Evolutionary conservation across 1,140 invertebrate species (phyloP).

Genomic region (Drosophila kepulauana): DNA sequence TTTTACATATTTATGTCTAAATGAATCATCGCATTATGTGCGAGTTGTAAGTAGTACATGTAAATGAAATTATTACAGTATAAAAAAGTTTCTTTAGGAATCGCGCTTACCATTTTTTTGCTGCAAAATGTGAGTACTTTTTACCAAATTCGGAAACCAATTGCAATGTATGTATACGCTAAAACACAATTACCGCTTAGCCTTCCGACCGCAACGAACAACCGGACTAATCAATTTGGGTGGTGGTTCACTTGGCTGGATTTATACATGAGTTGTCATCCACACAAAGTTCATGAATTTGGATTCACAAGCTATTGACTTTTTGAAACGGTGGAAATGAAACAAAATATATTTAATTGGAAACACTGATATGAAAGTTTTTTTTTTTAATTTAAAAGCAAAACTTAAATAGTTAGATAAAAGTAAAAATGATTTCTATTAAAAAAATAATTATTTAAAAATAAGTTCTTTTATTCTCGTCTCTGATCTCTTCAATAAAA

Average conservation of each 20-base stretch:
- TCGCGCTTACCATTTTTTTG: conserved; percentile 41
- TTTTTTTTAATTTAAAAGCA: background rate
- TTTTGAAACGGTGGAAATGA: background rate
- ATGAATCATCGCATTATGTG: conserved; percentile 36
- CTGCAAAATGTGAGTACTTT: conserved; percentile 52
- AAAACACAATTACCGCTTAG: conserved; percentile 72
- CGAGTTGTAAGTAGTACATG: conserved; percentile 18
- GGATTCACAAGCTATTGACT: background rate
- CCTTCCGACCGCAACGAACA: conserved; percentile 67
- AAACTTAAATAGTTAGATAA: too few relatives aligned
- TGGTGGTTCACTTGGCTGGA: conserved; percentile 39
- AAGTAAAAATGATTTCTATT: too few relatives aligned
- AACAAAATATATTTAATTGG: conserved; percentile 1
- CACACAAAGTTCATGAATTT: background rate
- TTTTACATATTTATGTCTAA: conserved; percentile 55
- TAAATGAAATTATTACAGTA: conserved; percentile 29
- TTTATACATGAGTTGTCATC: conserved; percentile 25
- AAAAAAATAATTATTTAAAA: too few relatives aligned
- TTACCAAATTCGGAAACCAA: conserved; percentile 50
- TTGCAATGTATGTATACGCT: conserved; percentile 61
- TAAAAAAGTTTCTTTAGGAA: conserved; percentile 10
- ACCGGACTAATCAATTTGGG: conserved; percentile 69
- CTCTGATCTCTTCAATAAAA: too few relatives aligned
- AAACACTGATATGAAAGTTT: background rate
- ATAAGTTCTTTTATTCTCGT: too few relatives aligned